A percentile compares a stretch with the other conserved stretches of the same genome.
phyloP scores from a whole-genome alignment of 2,113 vertebrate species.

The Echinops telfairi region DNA sequence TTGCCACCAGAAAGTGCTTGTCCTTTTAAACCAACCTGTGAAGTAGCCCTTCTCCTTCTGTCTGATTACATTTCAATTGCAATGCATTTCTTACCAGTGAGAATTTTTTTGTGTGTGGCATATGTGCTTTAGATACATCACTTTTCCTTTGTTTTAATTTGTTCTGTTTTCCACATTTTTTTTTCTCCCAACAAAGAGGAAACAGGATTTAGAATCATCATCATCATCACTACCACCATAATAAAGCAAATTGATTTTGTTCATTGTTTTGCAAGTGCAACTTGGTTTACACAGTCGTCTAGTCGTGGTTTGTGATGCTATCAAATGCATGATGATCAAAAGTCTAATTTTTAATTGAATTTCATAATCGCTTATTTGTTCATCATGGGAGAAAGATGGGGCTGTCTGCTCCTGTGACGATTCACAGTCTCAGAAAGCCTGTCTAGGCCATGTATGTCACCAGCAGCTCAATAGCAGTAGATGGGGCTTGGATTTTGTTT shows the following conservation, averaged over 20 bases:
- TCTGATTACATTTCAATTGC: slow-evolving; percentile 6
- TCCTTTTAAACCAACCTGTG: not conserved
- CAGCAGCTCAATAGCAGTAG: too few relatives aligned
- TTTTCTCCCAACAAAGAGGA: not conserved
- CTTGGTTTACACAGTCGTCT: not conserved
- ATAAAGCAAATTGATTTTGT: slow-evolving; percentile 39
- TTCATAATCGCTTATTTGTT: not conserved
- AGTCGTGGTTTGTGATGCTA: slow-evolving; percentile 45
- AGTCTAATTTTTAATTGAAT: slow-evolving; percentile 29
- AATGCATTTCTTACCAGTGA: slow-evolving; percentile 36
- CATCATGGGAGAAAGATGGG: too few relatives aligned
- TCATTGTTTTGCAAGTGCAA: slow-evolving; percentile 22
- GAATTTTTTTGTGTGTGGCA: not conserved
- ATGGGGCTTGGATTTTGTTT: not conserved
- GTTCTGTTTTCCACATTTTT: not conserved
- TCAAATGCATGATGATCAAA: not conserved
- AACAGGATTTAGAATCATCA: not conserved
- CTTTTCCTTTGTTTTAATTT: slow-evolving; percentile 48
- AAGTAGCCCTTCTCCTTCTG: not conserved
- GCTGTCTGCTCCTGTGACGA: too few relatives aligned
- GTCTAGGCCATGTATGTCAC: too few relatives aligned
- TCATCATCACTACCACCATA: not conserved
- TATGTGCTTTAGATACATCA: not conserved
- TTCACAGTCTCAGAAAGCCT: too few relatives aligned
- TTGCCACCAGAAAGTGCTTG: not conserved